These are phyloP conservation scores for Upupa epops DNA, from an alignment of 2,113 vertebrate species.

Conservation along the genomic window DNA sequence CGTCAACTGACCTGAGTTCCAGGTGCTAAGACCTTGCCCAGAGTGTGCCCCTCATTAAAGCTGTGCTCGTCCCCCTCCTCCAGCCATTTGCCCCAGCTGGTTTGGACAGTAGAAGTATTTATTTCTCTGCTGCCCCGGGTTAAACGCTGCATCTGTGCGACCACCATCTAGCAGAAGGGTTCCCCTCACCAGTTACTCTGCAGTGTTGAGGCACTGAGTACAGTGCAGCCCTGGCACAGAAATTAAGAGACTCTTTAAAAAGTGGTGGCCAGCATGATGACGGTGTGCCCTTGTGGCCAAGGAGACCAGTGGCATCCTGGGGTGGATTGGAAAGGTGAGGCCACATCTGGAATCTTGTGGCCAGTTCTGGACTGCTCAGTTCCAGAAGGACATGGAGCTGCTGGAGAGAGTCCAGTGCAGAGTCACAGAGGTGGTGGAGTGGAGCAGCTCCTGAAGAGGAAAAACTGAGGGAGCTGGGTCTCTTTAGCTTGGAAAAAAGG, in stretches of 20 bases:
- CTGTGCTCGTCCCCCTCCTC: not conserved
- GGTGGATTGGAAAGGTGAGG: no score
- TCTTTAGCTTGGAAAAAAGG: no score
- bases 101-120: not conserved
- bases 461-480: no score
- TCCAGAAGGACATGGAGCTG: no score
- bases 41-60: rapidly evolving
- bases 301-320: no score
- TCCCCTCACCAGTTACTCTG: not conserved
- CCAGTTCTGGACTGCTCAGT: no score
- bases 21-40: not conserved
- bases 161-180: rapidly evolving
- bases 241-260: not conserved
- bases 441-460: no score
- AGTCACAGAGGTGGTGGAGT: no score
- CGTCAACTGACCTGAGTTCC: not conserved
- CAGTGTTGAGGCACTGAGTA: not conserved
- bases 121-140: not conserved
- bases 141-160: not conserved
- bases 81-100: not conserved
- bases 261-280: no score
- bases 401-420: no score
- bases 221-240: not conserved
- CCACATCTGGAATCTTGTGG: no score
- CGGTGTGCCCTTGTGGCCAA: no score